A percentile compares a stretch with the other conserved stretches of the same genome.
phyloP scores from a whole-genome alignment of 1,140 invertebrate genomes.

The Sitobion miscanthi region DNA sequence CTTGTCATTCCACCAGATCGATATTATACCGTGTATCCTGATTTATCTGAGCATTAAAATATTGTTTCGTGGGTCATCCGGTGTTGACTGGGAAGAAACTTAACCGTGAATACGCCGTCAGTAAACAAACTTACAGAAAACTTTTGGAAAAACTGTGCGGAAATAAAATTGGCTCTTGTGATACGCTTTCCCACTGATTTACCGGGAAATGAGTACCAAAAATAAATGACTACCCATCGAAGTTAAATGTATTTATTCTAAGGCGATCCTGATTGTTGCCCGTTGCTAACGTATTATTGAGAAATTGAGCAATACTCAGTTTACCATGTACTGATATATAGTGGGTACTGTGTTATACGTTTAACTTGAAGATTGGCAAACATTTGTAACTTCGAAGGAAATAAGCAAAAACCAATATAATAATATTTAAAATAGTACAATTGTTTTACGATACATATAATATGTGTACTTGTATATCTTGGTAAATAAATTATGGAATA shows the following conservation, averaged over 20 bases:
- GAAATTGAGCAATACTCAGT: neutral
- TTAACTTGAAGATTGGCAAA: neutral
- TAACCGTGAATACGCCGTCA: neutral
- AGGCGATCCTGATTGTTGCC: neutral
- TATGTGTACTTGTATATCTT: too few species aligned
- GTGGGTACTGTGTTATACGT: neutral
- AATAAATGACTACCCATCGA: neutral
- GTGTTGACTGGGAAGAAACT: neutral
- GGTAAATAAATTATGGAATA: too few species aligned
- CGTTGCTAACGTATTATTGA: neutral
- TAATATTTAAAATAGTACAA: too few species aligned
- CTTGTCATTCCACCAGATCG: neutral
- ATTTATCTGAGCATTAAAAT: constrained; percentile 8
- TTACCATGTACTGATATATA: neutral
- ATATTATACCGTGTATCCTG: neutral
- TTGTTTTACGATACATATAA: too few species aligned
- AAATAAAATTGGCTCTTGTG: neutral
- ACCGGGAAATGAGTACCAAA: neutral
- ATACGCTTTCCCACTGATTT: neutral
- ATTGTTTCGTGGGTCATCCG: neutral
- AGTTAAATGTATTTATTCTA: neutral
- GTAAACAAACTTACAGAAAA: neutral
- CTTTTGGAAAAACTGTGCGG: neutral
- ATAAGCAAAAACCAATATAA: too few species aligned
- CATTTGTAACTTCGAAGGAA: too few species aligned